Evolutionary conservation across 2,888 invertebrate genomes (phyloP), one percentile per base, ranked within the genome.

Genomic region (Drosophila mercatorum): DNA sequence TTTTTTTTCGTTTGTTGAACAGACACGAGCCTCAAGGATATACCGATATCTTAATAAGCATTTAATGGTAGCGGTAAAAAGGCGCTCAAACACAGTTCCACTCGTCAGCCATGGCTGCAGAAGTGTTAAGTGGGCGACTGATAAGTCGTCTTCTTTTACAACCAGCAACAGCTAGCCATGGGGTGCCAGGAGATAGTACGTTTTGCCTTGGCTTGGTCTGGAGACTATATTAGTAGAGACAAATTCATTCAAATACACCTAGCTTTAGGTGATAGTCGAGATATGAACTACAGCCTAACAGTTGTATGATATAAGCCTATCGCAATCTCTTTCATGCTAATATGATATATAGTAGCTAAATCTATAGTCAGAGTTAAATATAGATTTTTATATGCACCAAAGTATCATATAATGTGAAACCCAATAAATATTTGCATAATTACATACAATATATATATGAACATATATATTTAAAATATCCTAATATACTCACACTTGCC

Each of bases 21-120:
- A 69, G 73, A 67, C 81, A 69, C 66, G 71, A 60, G 72, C 62
- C 72, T 6, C 38, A 22, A 59, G 46, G 34, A 31, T 53, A 47
- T 53, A 5, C 38, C 57, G 1, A 74, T 90, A 91, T 91, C 91
- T 90, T 80, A 90, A 90, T 90, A 86, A 89, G 84, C 88, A 73
- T 75, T 90, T 80, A 80, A 88, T 89, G 86, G 88, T 85, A 88
- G 85, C 86, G 85, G 85, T 88, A 84, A 89, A 75, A 53, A 70
- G 80, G 31, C 43, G 66, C 55, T 63, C 67, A 75, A 79, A 89
- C 77, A 75, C 65, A 68, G 65, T 69, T 44, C 34, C 40, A 55
- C 2, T n/a, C 65, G 3, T 17, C n/a, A 52, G 43, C 10, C 43
- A 3, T 12, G 28, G 5, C 14, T 41, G 12, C 7, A 47, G 40